A percentile compares a stretch with the other conserved stretches of the same genome.
These are phyloP conservation scores for Odontothrips loti DNA, from an alignment of 2,888 invertebrate genomes.

Conservation along the genomic window DNA sequence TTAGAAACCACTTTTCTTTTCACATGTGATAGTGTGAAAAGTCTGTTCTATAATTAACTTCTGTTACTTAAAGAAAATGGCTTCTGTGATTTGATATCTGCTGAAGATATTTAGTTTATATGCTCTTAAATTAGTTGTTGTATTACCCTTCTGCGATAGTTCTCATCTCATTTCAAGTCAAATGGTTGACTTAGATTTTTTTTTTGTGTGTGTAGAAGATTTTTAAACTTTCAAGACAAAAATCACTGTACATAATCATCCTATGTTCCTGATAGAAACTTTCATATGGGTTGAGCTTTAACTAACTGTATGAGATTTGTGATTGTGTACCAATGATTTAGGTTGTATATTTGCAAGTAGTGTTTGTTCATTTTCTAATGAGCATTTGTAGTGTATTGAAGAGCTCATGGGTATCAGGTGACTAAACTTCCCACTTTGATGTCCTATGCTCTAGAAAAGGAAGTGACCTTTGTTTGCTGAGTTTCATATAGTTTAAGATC, in stretches of 20 bases:
- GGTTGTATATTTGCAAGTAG: background rate
- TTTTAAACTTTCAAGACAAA: background rate
- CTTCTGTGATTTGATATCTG: conserved; percentile 13
- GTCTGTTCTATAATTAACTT: background rate
- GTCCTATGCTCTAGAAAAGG: background rate
- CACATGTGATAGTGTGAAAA: conserved; percentile 20
- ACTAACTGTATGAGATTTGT: conserved; percentile 13
- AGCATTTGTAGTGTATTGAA: no score
- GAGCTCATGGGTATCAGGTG: no score
- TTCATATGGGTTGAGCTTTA: conserved; percentile 14
- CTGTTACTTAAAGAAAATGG: conserved; percentile 11
- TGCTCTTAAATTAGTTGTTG: background rate
- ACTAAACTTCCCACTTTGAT: no score
- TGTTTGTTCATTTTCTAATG: background rate
- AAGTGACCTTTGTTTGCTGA: no score
- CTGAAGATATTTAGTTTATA: background rate
- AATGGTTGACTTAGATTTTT: background rate
- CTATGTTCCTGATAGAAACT: background rate
- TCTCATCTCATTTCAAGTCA: background rate
- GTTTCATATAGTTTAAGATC: no score
- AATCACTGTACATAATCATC: background rate
- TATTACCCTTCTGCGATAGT: background rate
- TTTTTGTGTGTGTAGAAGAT: background rate
- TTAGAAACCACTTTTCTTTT: background rate
- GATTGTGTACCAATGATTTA: conserved; percentile 19